Conservation (phyloP, 37 sponge, comb jelly and placozoan species). For the Chondrosia reniformis region DNA sequence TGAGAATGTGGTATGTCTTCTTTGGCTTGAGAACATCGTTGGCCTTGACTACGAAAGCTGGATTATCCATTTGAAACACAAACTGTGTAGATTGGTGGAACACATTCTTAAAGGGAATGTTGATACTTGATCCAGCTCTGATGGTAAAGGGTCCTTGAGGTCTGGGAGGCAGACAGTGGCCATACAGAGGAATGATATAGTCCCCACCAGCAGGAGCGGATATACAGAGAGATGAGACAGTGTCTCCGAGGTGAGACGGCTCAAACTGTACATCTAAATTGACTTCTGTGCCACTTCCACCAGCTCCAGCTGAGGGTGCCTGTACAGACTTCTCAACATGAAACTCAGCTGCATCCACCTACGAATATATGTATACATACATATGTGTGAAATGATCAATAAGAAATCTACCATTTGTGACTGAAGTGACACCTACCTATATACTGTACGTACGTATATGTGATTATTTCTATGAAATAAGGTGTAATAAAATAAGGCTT, state of each 20-base stretch:
- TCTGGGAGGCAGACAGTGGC: constrained; percentile 90
- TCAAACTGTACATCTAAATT: constrained; percentile 91
- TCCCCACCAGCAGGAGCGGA: constrained; percentile 89
- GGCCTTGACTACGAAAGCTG: constrained; percentile 78
- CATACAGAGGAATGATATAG: constrained; percentile 85
- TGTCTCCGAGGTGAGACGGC: constrained; percentile 86
- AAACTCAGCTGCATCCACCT: constrained; percentile 87
- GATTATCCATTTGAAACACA: constrained; percentile 77
- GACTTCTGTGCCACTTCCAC: constrained; percentile 81
- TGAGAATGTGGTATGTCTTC: constrained; percentile 82
- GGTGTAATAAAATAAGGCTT: no score
- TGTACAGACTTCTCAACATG: constrained; percentile 84
- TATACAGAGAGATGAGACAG: constrained; percentile 72
- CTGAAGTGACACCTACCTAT: no score
- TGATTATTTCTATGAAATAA: no score
- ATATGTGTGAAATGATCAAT: no score
- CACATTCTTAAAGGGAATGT: constrained; percentile 92
- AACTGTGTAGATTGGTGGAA: constrained; percentile 75
- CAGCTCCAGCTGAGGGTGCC: constrained; percentile 76
- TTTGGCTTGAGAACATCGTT: constrained; percentile 77
- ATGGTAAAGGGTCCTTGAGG: constrained; percentile 95
- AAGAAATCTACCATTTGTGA: no score
- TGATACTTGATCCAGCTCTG: constrained; percentile 75
- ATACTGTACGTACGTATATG: no score
- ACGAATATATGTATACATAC: no score